Percentiles rank a stretch among this genome's conserved stretches.
phyloP scores from a whole-genome alignment of 2,888 invertebrate genomes.

The Agonum fuliginosum region DNA sequence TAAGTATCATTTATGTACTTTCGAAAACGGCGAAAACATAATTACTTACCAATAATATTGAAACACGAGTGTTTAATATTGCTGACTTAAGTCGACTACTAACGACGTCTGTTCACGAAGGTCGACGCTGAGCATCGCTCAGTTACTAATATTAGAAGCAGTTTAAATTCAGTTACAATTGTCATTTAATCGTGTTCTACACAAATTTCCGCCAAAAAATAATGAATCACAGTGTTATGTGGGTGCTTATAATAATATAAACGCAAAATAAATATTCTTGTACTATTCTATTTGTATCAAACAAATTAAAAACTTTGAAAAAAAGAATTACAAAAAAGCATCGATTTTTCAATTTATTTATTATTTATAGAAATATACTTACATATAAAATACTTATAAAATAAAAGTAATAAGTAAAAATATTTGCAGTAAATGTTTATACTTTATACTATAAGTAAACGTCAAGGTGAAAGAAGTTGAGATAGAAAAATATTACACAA shows the following conservation, averaged over 20 bases:
- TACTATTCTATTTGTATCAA: neutral
- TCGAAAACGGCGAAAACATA: no score
- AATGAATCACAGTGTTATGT: conserved; percentile 16
- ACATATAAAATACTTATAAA: neutral
- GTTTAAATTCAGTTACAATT: conserved; percentile 50
- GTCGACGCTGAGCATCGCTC: conserved; percentile 53
- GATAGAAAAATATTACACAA: conserved; percentile 12
- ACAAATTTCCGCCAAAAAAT: conserved; percentile 44
- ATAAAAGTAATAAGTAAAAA: neutral
- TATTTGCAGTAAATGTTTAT: neutral
- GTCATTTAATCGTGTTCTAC: conserved; percentile 46
- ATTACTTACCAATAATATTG: conserved; percentile 1
- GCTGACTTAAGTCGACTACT: conserved; percentile 15
- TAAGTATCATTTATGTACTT: no score
- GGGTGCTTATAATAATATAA: neutral
- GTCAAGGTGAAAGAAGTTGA: conserved; percentile 40
- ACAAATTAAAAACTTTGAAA: neutral
- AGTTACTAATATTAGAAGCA: conserved; percentile 56
- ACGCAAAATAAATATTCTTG: neutral
- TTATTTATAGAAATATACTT: neutral
- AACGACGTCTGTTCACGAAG: conserved; percentile 35
- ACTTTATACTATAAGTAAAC: conserved; percentile 8
- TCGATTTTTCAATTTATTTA: neutral
- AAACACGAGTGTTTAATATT: conserved; percentile 14
- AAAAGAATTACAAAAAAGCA: no score